Evolutionary conservation across 2,888 invertebrate species (phyloP).

Genomic region (Ryuthela nishihirai): DNA sequence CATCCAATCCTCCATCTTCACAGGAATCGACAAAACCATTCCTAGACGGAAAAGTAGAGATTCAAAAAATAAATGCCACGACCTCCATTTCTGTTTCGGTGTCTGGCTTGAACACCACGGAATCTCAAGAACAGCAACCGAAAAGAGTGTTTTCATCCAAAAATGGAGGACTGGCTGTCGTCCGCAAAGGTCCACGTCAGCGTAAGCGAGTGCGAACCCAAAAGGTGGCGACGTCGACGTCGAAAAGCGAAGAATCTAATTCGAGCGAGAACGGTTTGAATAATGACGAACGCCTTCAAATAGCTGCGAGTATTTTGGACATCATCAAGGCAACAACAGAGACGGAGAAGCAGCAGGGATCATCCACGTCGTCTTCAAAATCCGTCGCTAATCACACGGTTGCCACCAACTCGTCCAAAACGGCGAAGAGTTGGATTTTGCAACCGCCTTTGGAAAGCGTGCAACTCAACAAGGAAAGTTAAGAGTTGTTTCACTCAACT

Average conservation of each 20-base stretch:
- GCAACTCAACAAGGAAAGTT: too few relatives aligned
- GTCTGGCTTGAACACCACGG: constrained; percentile 13
- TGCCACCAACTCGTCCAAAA: background rate
- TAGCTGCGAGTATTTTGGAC: constrained; percentile 30
- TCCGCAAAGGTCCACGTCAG: constrained; percentile 18
- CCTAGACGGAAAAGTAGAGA: constrained; percentile 23
- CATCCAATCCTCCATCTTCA: constrained; percentile 5
- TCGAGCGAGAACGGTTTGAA: constrained; percentile 5
- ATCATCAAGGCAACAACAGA: constrained; percentile 32
- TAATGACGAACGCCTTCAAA: constrained; percentile 20
- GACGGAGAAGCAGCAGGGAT: constrained; percentile 11
- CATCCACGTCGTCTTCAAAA: constrained; percentile 10
- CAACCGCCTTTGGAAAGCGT: too few relatives aligned
- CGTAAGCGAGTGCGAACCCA: constrained; percentile 15
- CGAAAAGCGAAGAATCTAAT: background rate
- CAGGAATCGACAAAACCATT: constrained; percentile 21
- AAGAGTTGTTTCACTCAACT: too few relatives aligned
- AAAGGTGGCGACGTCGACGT: background rate
- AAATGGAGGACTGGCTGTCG: constrained; percentile 25
- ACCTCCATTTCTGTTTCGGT: constrained; percentile 29
- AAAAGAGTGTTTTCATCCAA: constrained; percentile 29
- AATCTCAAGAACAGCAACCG: constrained; percentile 1
- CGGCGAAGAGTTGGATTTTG: too few relatives aligned
- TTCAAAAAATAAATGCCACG: constrained; percentile 27
- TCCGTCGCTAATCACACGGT: constrained; percentile 1